These are phyloP conservation scores for Torymus tubicola DNA, from an alignment of 2,888 invertebrate genomes.

Conservation along the genomic window DNA sequence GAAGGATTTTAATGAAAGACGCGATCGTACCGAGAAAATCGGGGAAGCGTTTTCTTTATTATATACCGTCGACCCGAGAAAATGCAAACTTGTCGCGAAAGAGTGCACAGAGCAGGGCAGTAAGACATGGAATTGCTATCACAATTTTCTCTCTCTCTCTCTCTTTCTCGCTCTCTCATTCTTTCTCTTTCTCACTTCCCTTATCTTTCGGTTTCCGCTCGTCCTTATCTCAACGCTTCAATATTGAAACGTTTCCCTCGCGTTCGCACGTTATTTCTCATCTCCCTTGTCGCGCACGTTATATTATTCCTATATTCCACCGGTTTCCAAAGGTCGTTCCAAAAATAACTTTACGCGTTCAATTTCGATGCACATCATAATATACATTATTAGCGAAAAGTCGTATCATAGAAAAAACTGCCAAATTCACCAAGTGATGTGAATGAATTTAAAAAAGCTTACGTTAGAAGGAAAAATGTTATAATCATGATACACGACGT, in stretches of 20 bases:
- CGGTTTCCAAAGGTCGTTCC: conserved; percentile 17
- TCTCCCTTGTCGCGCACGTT: conserved; percentile 4
- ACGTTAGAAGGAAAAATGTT: neutral
- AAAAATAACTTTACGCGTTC: conserved; percentile 1
- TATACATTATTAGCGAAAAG: neutral
- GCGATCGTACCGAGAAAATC: conserved; percentile 24
- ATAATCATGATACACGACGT: neutral
- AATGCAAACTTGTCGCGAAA: conserved; percentile 58
- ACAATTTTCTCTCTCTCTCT: conserved; percentile 33
- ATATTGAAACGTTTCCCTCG: too few species aligned
- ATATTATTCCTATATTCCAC: neutral
- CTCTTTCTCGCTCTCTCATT: too few species aligned
- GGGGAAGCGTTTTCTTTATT: conserved; percentile 46
- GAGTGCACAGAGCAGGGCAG: conserved; percentile 64
- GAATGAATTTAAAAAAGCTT: neutral
- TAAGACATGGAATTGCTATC: conserved; percentile 63
- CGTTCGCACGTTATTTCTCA: neutral
- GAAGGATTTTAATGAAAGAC: neutral
- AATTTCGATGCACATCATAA: neutral
- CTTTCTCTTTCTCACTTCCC: too few species aligned
- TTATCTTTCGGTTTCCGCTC: conserved; percentile 39
- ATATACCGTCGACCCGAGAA: conserved; percentile 39
- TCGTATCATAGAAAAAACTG: neutral
- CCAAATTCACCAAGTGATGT: neutral
- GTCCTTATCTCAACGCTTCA: conserved; percentile 8